Conservation (phyloP, 2,797 vertebrate species). For the Lacerta viridis region DNA sequence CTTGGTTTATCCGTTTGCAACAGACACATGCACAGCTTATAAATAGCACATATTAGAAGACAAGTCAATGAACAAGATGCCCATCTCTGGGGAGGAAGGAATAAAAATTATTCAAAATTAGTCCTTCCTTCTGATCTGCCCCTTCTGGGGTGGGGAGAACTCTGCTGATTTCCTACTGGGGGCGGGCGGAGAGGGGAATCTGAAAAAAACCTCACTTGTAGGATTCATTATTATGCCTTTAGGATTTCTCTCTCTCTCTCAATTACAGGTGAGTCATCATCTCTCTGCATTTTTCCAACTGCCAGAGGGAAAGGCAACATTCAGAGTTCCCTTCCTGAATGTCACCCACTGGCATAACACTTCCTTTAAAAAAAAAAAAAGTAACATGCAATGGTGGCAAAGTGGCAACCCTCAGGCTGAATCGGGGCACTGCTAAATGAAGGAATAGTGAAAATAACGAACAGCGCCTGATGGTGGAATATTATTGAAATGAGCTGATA, state of each 20-base stretch:
- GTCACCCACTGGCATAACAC: slow-evolving; percentile 20
- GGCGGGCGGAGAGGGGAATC: not conserved
- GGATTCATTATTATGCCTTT: slow-evolving; percentile 31
- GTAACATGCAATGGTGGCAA: too few species aligned
- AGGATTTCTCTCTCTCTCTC: slow-evolving; percentile 27
- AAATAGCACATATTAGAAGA: not conserved
- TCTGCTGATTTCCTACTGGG: not conserved
- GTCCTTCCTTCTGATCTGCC: not conserved
- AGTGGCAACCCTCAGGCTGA: too few species aligned
- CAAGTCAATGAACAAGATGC: not conserved
- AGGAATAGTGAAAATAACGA: not conserved
- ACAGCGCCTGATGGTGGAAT: not conserved
- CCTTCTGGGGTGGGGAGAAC: too few species aligned
- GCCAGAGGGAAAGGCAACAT: slow-evolving; percentile 39
- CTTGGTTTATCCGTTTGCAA: fast-evolving
- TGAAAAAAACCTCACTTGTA: slow-evolving; percentile 22
- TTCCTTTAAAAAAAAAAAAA: not conserved
- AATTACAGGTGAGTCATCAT: slow-evolving; percentile 69
- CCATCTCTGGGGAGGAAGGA: fast-evolving
- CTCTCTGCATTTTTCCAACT: slow-evolving; percentile 64
- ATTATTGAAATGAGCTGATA: not conserved
- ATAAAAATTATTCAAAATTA: not conserved
- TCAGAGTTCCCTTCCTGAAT: slow-evolving; percentile 28
- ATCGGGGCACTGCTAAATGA: not conserved
- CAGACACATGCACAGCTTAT: not conserved